Evolutionary conservation across 2,113 vertebrate species (phyloP), one percentile per base, ranked within the genome.

Genomic region (Syrmaticus mikado): DNA sequence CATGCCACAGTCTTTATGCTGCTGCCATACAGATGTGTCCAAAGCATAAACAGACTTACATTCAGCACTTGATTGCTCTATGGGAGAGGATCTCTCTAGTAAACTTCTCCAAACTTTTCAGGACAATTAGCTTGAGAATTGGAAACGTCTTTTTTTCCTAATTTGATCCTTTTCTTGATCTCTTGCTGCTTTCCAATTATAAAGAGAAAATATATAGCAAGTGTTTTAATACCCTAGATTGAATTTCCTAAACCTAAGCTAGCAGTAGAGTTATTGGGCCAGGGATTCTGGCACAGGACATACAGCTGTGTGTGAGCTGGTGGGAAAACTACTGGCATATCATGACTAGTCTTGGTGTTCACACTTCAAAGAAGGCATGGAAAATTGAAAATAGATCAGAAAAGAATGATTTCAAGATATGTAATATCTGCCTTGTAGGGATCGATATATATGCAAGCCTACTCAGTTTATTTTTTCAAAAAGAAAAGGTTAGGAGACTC

Each of bases 21-120:
- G 94, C 96, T 97, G 96, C 95, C 94, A 97, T 97, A 85, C 95
- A 97, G 93, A 97, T 97, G 96, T 96, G 95, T 91, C 95, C 94
- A 95, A 96, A 97, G 94, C 95, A 97, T 85, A 97, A 97, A 93
- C 96, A 97, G 96, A 96, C 89, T 83, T 83, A 61, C 75, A 96
- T 93, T 48, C 91, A 94, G 94, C 68, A 52, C 82, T 96, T 17
- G 53, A 79, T 78, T 90, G 85, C 95, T 96, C 92, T 78, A 93
- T 96, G 96, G 93, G 93, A 96, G 94, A 94, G 76, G 89, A 91
- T 91, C 94, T 85, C 89, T 91, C 66, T 20, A 81, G 89, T 71
- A 94, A 91, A 81, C 11, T 32, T 91, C 87, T 89, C 85, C 79
- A 90, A 93, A 94, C 65, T 92, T 95, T 97, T 96, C 89, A 78